Evolutionary conservation across 2,888 invertebrate genomes (phyloP).

Genomic region (Nymphalis polychloros): DNA sequence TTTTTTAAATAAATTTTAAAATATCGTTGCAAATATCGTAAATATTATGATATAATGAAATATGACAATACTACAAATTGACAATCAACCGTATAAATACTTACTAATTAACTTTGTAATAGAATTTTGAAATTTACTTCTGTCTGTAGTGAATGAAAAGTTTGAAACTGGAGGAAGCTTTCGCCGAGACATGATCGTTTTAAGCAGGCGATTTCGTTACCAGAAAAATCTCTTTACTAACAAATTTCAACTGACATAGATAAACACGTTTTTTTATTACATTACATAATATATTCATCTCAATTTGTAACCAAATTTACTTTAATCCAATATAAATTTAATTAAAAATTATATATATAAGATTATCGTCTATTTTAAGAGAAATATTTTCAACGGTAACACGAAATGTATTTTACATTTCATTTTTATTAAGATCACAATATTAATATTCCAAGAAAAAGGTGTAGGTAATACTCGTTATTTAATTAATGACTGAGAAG

Average conservation of each 20-base stretch:
- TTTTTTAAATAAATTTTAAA: no score
- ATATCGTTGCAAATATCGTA: no score
- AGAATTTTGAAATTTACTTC: conserved; percentile 8
- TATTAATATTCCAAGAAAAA: not conserved
- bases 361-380: not conserved
- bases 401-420: not conserved
- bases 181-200: conserved; percentile 1
- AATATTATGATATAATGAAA: no score
- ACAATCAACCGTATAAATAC: conserved; percentile 10
- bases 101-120: conserved; percentile 24
- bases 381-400: not conserved
- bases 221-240: not conserved
- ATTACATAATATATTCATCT: not conserved
- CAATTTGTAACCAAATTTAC: not conserved
- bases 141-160: conserved; percentile 20
- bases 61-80: not conserved
- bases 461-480: not conserved
- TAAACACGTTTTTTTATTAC: no score
- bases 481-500: conserved; percentile 8
- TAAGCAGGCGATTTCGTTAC: not conserved
- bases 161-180: conserved; percentile 10
- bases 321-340: not conserved
- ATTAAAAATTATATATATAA: not conserved
- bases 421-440: not conserved
- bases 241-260: not conserved